Base-by-base conservation (phyloP, 2,797 vertebrate species). In the Spinus pinus region DNA sequence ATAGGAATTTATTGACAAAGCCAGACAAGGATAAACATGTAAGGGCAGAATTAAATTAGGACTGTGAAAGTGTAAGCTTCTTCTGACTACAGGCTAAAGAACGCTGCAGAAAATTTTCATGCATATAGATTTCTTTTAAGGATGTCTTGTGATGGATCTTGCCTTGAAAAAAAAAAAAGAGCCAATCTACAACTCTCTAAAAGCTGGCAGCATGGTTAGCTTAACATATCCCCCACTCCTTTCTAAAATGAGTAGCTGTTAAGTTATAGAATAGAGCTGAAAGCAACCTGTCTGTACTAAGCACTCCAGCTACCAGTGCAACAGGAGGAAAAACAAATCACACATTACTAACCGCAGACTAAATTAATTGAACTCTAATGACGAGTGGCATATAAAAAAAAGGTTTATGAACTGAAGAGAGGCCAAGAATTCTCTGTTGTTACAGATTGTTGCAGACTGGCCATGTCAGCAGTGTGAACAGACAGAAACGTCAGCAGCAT, bases 1-100 rank as follows among this genome's bases (percentile, higher is more conserved):
- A 74, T 79, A 82, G 58, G 53, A 94, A 83, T 80, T 88, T 82
- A 81, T 16, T 93, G 70, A 88, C 64, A 72, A 95, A 94, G 33
- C 8, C 64, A 86, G 81, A 75, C 37, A 93, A 90, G 56, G 73
- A 87, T 80, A 94, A 96, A 42, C 46, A 21, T 24, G 81, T 56
- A 39, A 72, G 49, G 46, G 46, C 25, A 92, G 96, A 97, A 96
- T 83, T 51, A 81, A 85, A 86, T 95, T 93, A 87, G 58, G 57
- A 66, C 80, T 86, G 73, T 91, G 81, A 60, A 95, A 74, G 51
- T 62, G 49, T 86, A 90, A 94, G 53, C 27, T 84, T 8, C 65
- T 90, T 95, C 47, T 92, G 79, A 60, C 78, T 89, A 82, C 21
- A 44, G 86, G 88, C 86, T 74, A 89, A 90, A 90, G 9, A 80